A percentile compares a stretch with the other conserved stretches of the same genome.
phyloP scores from a whole-genome alignment of 2,888 invertebrate species.

The Chrysolina oricalcia region DNA sequence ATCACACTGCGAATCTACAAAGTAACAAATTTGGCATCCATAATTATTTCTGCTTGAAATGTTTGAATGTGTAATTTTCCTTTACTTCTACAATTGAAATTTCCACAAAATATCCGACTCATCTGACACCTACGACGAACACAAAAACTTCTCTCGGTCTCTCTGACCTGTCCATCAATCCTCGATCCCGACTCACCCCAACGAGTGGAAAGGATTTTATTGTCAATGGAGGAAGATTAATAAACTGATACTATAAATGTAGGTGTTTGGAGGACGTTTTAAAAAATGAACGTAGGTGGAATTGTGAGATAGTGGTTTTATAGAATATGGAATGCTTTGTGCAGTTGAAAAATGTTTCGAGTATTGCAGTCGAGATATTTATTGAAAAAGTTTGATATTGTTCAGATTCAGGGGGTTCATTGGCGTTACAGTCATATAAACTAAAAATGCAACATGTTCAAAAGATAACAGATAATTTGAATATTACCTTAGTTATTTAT shows the following conservation, averaged over 20 bases:
- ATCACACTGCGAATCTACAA: too few relatives aligned
- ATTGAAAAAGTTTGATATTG: background rate
- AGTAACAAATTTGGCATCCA: too few relatives aligned
- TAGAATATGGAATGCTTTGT: background rate
- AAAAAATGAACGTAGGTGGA: constrained; percentile 18
- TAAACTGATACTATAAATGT: constrained; percentile 33
- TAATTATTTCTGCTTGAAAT: background rate
- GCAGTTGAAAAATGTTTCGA: background rate
- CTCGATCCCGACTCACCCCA: constrained; percentile 28
- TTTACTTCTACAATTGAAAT: background rate
- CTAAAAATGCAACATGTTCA: too few relatives aligned
- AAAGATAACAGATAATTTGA: too few relatives aligned
- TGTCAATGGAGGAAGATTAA: constrained; percentile 34
- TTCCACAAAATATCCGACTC: constrained; percentile 18
- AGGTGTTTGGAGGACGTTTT: constrained; percentile 24
- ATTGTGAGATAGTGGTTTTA: background rate
- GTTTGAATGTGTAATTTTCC: background rate
- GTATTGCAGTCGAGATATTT: background rate
- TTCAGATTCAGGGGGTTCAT: background rate
- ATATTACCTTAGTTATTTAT: too few relatives aligned
- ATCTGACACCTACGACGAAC: constrained; percentile 17
- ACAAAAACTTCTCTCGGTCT: constrained; percentile 28
- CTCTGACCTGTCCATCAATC: constrained; percentile 31
- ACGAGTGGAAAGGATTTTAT: constrained; percentile 32
- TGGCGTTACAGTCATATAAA: background rate